Evolutionary conservation across 2,113 vertebrate genomes (phyloP).

Genomic region (Cavia porcellus): DNA sequence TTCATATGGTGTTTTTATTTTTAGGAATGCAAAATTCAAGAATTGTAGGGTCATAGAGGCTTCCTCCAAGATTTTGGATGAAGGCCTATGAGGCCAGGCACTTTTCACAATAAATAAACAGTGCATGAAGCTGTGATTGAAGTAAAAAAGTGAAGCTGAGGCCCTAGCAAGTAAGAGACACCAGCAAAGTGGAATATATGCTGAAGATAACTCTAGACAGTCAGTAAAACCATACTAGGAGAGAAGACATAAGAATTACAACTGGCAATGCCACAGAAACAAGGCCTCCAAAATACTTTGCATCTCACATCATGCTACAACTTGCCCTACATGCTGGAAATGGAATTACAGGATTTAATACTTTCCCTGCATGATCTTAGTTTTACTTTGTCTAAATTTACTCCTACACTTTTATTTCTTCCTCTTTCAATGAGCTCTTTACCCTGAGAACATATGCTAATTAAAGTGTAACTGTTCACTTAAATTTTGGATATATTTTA

Average conservation of each 20-base stretch:
- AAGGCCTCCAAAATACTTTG: background rate
- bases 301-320: background rate
- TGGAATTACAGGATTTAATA: background rate
- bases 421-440: background rate
- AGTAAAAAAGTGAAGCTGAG: background rate
- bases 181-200: background rate
- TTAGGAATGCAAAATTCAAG: background rate
- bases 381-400: background rate
- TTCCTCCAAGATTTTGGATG: background rate
- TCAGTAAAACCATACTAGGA: background rate
- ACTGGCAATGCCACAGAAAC: background rate
- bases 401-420: background rate
- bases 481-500: background rate
- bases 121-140: background rate
- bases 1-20: background rate
- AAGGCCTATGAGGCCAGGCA: background rate
- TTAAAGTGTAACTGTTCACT: background rate
- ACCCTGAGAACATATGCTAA: background rate
- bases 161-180: background rate
- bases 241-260: background rate
- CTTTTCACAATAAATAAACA: background rate
- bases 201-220: background rate
- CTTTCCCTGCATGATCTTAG: background rate
- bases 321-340: background rate
- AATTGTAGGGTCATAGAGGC: background rate